Base-by-base conservation (phyloP, 2,888 invertebrate genomes). In the Oscheius myriophilus region DNA sequence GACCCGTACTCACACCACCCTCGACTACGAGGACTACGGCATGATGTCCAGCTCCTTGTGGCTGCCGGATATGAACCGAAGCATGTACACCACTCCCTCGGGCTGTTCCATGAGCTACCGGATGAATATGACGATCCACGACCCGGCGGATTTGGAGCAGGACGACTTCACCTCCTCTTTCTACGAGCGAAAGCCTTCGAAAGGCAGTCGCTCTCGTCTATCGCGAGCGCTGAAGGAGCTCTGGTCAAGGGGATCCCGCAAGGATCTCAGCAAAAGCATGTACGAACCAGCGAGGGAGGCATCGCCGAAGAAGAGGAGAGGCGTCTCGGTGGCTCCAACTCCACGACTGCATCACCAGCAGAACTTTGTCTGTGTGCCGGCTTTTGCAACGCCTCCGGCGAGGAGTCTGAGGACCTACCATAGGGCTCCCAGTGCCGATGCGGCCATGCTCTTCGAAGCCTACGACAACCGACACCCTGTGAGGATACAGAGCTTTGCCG, bases 171-270 rank as follows among this genome's bases (percentile, higher is more conserved):
- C 59, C n/a, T 18, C 16, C 16, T 61, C 25, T 33, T 61, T 49
- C 39, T 46, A 26, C 25, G 55, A 45, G 16, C n/a, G 66, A 25
- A 72, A 72, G 62, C 39, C 58, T 9, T 33, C 33, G 33, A 59
- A 62, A 9, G 51, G 46, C 33, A 63, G 65, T 23, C 39, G 64
- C 14, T 45, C 62, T 1, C 26, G 72, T n/a, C 58, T 72, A 25
- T 52, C 67, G n/a, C 58, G 67, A 9, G 70, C 67, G 3, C 64
- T 72, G 42, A 58, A 61, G 49, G 72, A 72, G 51, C 54, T 72
- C 26, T 55, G 51, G 55, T 41, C 58, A 4, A 26, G 67, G 23
- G 46, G 70, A 3, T 59, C 59, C 1, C 45, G 65, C 41, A 67
- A 67, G 43, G 67, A 67, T 46, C 42, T 66, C 16, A 55, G 55